These are phyloP conservation scores for Cuniculus paca DNA, from an alignment of 2,797 vertebrate genomes.

Conservation along the genomic window DNA sequence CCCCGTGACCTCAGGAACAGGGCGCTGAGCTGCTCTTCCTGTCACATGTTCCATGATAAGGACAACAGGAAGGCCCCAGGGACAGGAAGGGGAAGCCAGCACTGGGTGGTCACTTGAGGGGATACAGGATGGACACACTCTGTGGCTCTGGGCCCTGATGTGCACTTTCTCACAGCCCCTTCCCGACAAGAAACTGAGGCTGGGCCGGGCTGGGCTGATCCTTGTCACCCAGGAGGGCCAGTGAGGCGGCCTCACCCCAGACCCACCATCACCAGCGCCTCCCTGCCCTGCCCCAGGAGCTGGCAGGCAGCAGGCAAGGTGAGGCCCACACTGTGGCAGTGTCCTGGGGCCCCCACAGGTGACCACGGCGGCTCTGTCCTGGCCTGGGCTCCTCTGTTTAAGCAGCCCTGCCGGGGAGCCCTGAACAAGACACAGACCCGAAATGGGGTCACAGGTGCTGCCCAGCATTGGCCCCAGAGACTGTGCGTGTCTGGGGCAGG, in stretches of 20 bases:
- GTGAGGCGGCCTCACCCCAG: background rate
- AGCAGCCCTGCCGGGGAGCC: background rate
- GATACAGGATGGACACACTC: background rate
- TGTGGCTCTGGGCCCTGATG: background rate
- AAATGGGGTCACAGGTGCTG: background rate
- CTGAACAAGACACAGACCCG: background rate
- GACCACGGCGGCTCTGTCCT: no score
- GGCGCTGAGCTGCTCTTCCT: background rate
- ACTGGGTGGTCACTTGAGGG: background rate
- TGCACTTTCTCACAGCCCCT: background rate
- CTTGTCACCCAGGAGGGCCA: background rate
- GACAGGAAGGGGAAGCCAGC: constrained; percentile 74
- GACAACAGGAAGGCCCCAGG: constrained; percentile 77
- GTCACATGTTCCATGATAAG: constrained; percentile 29
- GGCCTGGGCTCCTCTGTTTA: rapidly evolving
- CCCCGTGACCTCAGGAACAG: background rate
- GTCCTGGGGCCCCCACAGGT: rapidly evolving
- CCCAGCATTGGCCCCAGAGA: rapidly evolving
- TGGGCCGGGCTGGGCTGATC: background rate
- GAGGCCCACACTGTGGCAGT: background rate
- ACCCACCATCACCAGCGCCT: rapidly evolving
- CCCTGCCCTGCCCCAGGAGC: background rate
- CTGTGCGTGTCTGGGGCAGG: rapidly evolving
- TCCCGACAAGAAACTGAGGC: background rate
- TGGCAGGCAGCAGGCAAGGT: rapidly evolving